Conservation (phyloP, 2,797 vertebrate genomes). For the Pampus argenteus region DNA sequence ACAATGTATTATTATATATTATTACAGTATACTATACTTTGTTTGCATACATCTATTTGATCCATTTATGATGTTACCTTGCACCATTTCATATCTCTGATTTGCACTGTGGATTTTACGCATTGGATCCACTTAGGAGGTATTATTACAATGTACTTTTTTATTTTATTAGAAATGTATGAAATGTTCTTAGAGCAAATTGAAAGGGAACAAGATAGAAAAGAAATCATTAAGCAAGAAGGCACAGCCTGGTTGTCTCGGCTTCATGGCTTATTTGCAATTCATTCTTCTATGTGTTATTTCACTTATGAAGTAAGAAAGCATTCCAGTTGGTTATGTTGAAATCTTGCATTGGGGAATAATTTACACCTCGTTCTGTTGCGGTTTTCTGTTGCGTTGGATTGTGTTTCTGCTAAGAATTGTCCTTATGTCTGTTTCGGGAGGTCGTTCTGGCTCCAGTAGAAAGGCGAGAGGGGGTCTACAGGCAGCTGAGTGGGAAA, state of each 20-base stretch:
- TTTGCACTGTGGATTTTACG: slow-evolving; percentile 16
- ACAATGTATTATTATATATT: no score
- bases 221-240: slow-evolving; percentile 8
- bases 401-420: slow-evolving; percentile 65
- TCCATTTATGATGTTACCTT: slow-evolving; percentile 29
- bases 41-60: slow-evolving; percentile 14
- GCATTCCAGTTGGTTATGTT: slow-evolving; percentile 42
- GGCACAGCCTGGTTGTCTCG: slow-evolving; percentile 40
- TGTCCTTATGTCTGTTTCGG: slow-evolving; percentile 74
- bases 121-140: neutral
- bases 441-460: slow-evolving; percentile 69
- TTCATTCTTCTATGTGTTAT: slow-evolving; percentile 51
- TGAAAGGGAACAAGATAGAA: slow-evolving; percentile 22
- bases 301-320: slow-evolving; percentile 49
- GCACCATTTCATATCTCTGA: neutral
- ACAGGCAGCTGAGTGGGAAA: slow-evolving; percentile 79
- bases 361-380: slow-evolving; percentile 62
- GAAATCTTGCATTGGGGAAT: slow-evolving; percentile 52
- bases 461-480: slow-evolving; percentile 77
- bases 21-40: neutral
- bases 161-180: slow-evolving; percentile 30
- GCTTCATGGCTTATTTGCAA: slow-evolving; percentile 27
- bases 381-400: slow-evolving; percentile 44
- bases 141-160: slow-evolving; percentile 12
- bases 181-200: slow-evolving; percentile 14